These are phyloP conservation scores for Sphyrna mokarran DNA, from an alignment of 2,113 vertebrate species.

Conservation along the genomic window DNA sequence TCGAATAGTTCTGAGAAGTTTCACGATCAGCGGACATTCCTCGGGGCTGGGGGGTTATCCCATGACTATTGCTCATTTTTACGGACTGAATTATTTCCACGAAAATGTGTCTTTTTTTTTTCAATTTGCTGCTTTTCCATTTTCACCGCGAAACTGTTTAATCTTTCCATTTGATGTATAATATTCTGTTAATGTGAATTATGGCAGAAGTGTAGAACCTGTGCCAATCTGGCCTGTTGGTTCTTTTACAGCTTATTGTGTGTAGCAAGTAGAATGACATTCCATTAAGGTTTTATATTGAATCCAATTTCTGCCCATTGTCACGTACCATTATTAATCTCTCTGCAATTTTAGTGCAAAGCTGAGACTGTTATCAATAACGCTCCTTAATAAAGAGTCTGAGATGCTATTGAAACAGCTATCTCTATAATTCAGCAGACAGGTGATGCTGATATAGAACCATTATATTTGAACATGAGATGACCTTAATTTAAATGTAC, in stretches of 20 bases:
- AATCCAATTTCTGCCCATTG: conserved; percentile 46
- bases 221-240: not conserved
- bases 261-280: not conserved
- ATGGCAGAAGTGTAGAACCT: not conserved
- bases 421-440: conserved; percentile 61
- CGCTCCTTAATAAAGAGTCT: not conserved
- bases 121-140: conserved; percentile 28
- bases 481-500: conserved; percentile 29
- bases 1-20: not conserved
- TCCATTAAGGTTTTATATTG: conserved; percentile 40
- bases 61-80: not conserved
- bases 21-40: not conserved
- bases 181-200: conserved; percentile 34
- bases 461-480: conserved; percentile 48
- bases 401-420: conserved; percentile 44
- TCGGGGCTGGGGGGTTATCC: not conserved
- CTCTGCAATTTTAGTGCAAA: conserved; percentile 41
- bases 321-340: conserved; percentile 43
- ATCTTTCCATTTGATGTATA: conserved; percentile 19
- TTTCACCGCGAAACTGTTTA: not conserved
- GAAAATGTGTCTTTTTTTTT: not conserved
- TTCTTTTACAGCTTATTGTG: not conserved
- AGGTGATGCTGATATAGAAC: conserved; percentile 50
- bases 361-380: not conserved
- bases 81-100: not conserved